Base-by-base conservation (phyloP, 2,113 vertebrate genomes). In the Xyrauchen texanus region DNA sequence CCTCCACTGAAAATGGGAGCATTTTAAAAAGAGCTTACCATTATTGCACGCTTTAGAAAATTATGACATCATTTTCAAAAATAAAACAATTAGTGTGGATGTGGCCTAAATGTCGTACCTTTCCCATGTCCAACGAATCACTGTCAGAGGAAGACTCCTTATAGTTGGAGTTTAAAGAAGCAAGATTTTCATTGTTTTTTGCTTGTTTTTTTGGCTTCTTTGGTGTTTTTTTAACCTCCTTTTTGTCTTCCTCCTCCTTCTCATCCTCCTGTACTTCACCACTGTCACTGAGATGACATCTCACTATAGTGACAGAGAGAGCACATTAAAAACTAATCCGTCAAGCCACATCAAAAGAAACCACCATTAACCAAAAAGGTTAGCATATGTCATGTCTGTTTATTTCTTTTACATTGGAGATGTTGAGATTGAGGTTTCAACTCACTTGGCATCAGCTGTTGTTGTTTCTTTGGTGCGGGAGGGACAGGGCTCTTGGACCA, bases 151-250 rank as follows among this genome's bases (percentile, higher is more conserved):
- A 88, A 0, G 89, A 89, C 7, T 63, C 81, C 52, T 90, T 92
- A 84, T 89, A 90, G 86, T 93, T 93, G 6, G 91, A 90, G 86
- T 93, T 94, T 0, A 92, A 84, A 1, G 89, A 90, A 0, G 86
- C 91, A 4, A 93, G 76, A 74, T 83, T 89, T 0, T 34, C 68
- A 0, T 85, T 77, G 0, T 71, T 85, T 83, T 89, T 90, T 44
- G 86, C 85, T 12, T 16, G 44, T 77, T 88, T 91, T 60, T 79
- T 88, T 9, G 57, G 49, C 84, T 86, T 89, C 55, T 86, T 89
- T 0, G 49, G 68, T 52, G 73, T 86, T 76, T 86, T 88, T 73
- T 84, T 78, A 61, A 79, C 83, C 45, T 85, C 81, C 3, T 77
- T 45, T 5, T 90, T 89, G 0, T 89, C 88, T 0, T 91, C 64